Percentiles rank a stretch among this genome's conserved stretches.
phyloP scores from a whole-genome alignment of 1,140 invertebrate genomes.

The Eupristina koningsbergeri region DNA sequence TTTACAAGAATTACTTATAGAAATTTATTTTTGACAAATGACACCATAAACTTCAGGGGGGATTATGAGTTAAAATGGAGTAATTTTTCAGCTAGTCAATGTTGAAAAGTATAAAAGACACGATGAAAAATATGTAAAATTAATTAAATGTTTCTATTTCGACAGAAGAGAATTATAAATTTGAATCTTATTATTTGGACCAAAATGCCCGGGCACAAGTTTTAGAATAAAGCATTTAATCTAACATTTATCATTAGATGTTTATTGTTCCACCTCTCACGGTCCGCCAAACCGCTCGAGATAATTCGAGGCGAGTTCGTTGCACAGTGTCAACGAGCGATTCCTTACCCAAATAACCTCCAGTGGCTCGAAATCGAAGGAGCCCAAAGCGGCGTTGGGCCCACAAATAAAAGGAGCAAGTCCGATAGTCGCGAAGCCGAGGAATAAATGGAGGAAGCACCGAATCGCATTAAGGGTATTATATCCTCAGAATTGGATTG shows the following conservation, averaged over 20 bases:
- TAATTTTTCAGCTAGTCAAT: neutral
- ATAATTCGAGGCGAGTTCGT: neutral
- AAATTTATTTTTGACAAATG: too few species aligned
- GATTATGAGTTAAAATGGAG: neutral
- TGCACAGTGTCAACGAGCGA: neutral
- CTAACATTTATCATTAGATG: neutral
- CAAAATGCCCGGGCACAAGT: neutral
- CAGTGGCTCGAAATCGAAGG: neutral
- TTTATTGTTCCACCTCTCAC: conserved; percentile 3
- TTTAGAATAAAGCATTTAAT: conserved; percentile 9
- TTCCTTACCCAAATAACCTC: neutral
- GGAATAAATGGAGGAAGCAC: neutral
- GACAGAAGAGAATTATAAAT: neutral
- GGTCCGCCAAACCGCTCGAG: neutral
- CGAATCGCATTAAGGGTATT: conserved; percentile 38
- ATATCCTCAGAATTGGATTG: neutral
- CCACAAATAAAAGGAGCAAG: too few species aligned
- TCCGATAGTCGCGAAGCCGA: neutral
- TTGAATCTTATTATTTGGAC: neutral
- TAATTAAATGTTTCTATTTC: neutral
- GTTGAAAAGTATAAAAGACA: neutral
- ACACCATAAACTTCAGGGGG: too few species aligned
- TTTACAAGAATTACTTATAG: too few species aligned
- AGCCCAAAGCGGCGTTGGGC: neutral
- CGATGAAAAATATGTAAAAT: neutral